These are phyloP conservation scores for Hipposideros larvatus DNA, from an alignment of 2,797 vertebrate genomes.

Conservation along the genomic window DNA sequence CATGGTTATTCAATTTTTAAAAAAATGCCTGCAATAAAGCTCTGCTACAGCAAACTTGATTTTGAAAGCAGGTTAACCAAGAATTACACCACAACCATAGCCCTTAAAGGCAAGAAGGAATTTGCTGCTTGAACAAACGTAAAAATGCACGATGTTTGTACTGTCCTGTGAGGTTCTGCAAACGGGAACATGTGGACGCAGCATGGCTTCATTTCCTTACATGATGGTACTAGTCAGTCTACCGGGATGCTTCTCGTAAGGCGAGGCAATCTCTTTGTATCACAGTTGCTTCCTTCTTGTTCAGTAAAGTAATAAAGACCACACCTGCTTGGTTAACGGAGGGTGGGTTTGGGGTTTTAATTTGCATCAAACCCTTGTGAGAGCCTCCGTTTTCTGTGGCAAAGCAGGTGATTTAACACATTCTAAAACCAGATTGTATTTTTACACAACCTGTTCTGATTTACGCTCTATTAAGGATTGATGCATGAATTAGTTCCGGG, in stretches of 20 bases:
- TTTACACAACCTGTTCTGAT: constrained; percentile 80
- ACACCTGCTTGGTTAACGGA: constrained; percentile 86
- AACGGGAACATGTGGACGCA: constrained; percentile 88
- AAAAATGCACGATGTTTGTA: constrained; percentile 86
- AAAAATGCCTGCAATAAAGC: constrained; percentile 85
- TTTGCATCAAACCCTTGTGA: constrained; percentile 83
- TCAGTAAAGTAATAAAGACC: constrained; percentile 86
- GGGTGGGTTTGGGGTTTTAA: constrained; percentile 83
- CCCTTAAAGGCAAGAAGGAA: constrained; percentile 89
- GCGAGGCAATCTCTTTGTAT: constrained; percentile 85
- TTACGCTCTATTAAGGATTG: constrained; percentile 79
- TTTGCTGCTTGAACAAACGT: constrained; percentile 84
- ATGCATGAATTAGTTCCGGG: constrained; percentile 79
- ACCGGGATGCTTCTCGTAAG: constrained; percentile 87
- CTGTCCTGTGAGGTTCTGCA: constrained; percentile 87
- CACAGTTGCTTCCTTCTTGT: constrained; percentile 88
- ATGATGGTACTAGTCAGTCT: constrained; percentile 86
- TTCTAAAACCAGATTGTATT: constrained; percentile 81
- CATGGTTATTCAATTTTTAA: constrained; percentile 83
- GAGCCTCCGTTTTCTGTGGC: constrained; percentile 86
- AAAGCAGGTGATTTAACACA: constrained; percentile 86
- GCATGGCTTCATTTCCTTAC: constrained; percentile 92
- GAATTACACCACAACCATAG: constrained; percentile 87
- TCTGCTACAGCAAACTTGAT: constrained; percentile 87
- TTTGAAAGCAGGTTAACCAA: constrained; percentile 87